A percentile compares a stretch with the other conserved stretches of the same genome.
Evolutionary conservation across 1,140 invertebrate genomes (phyloP).

Genomic region (Drosophila aff.): DNA sequence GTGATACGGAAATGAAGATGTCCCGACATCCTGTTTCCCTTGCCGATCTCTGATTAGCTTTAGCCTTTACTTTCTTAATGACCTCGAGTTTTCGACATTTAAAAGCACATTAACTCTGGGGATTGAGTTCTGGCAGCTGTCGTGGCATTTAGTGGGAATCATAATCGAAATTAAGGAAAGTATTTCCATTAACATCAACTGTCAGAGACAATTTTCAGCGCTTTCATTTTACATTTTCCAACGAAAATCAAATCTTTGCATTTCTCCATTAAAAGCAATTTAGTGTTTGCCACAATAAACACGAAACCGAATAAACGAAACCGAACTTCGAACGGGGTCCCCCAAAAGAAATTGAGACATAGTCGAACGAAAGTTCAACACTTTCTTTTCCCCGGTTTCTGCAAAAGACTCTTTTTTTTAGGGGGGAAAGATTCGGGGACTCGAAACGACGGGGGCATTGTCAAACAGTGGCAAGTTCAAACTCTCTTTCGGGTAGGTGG

Average conservation of each 20-base stretch:
- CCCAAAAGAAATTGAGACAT: constrained; percentile 65
- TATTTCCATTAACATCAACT: constrained; percentile 24
- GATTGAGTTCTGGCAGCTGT: constrained; percentile 38
- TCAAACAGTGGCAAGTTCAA: constrained; percentile 69
- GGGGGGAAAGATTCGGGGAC: neutral
- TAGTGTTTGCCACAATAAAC: constrained; percentile 72
- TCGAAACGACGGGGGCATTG: neutral
- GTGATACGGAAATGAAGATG: constrained; percentile 72
- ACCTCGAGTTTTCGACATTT: constrained; percentile 35
- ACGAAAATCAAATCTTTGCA: constrained; percentile 53
- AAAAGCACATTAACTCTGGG: constrained; percentile 55
- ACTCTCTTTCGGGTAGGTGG: constrained; percentile 58
- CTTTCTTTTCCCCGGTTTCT: constrained; percentile 63
- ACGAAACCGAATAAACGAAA: constrained; percentile 15
- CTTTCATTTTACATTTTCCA: constrained; percentile 64
- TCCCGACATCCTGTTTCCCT: constrained; percentile 61
- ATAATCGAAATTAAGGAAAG: neutral
- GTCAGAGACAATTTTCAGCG: constrained; percentile 63
- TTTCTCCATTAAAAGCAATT: constrained; percentile 75
- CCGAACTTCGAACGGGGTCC: constrained; percentile 27
- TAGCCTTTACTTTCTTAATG: constrained; percentile 60
- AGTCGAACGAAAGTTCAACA: constrained; percentile 73
- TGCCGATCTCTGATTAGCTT: neutral
- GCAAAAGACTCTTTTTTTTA: neutral
- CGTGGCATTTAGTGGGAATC: constrained; percentile 11